Evolutionary conservation across 2,113 vertebrate genomes (phyloP), one percentile per base, ranked within the genome.

Genomic region (Pygoscelis adeliae): DNA sequence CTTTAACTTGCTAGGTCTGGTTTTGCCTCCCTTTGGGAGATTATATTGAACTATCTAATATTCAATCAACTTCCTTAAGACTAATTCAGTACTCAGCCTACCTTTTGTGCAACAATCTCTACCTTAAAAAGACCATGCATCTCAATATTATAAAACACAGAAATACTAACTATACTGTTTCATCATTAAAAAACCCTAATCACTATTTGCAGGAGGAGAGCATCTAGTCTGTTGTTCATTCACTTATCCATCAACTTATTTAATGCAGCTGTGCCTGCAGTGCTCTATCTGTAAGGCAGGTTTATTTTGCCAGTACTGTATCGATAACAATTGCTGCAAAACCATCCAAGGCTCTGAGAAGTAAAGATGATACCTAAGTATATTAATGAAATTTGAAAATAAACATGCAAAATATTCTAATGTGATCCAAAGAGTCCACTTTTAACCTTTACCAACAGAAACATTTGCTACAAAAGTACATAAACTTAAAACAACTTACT

Each of bases 401-500:
- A 73, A 63, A 71, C 23, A 61, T 20, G 15, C 12, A 36, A 42
- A 91, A 72, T 53, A 84, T 22, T 92, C 7, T 40, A 25, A 15
- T 11, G 10, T 44, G 44, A 86, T 89, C 44, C 44, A 67, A 42
- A 47, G 9, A 71, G 9, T 32, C 4, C 25, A n/a, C 9, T 90
- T 92, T 50, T 72, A 85, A 85, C 32, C 10, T 77, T 42, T 46
- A 73, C 13, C 34, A 83, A 44, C 2, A 94, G 25, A 46, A 50
- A 40, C 11, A 20, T 49, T 38, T 94, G 17, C 36, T 62, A 65
- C 23, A 74, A 15, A 27, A 84, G 4, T 8, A 67, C 5, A 13
- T 27, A 47, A 73, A 58, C 6, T 26, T 42, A 25, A 34, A 92
- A 36, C 13, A 82, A 97, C 99, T 99, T 98, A 99, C 99, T 98